phyloP scores from a whole-genome alignment of 2,797 vertebrate genomes.

The Mormyrus proboscirostris region DNA sequence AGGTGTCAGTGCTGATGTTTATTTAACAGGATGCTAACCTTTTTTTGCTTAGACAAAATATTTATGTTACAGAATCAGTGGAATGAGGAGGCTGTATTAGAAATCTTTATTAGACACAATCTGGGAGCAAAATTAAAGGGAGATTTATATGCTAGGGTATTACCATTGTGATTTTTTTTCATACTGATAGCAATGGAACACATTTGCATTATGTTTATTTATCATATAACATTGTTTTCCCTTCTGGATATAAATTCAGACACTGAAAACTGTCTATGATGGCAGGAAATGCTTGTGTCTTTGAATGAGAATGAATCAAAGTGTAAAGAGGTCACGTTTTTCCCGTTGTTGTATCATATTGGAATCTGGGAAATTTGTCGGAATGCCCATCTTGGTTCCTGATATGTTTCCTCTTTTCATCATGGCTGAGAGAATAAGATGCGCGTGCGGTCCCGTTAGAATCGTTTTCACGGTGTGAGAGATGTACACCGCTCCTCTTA shows the following conservation, averaged over 20 bases:
- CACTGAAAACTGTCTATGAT: neutral
- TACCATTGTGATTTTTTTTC: neutral
- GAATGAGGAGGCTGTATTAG: neutral
- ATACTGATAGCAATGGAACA: neutral
- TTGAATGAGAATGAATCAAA: conserved; percentile 16
- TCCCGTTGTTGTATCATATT: conserved; percentile 35
- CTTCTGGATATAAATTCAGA: neutral
- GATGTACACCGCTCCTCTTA: conserved; percentile 31
- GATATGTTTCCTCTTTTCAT: conserved; percentile 26
- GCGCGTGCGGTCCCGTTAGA: conserved; percentile 32
- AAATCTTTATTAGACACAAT: neutral
- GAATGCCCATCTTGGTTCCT: conserved; percentile 31
- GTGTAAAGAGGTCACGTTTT: conserved; percentile 2
- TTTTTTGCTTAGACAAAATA: neutral
- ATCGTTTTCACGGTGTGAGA: conserved; percentile 41
- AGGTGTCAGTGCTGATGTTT: neutral
- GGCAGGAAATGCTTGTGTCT: neutral
- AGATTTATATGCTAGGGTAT: neutral
- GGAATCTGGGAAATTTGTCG: conserved; percentile 35
- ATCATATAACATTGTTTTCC: neutral
- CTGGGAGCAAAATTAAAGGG: neutral
- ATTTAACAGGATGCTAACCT: neutral
- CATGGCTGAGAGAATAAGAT: conserved; percentile 27
- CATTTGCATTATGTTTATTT: neutral
- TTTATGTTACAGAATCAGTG: neutral